phyloP scores from a whole-genome alignment of 2,113 vertebrate species.

The Pelusios castaneus region DNA sequence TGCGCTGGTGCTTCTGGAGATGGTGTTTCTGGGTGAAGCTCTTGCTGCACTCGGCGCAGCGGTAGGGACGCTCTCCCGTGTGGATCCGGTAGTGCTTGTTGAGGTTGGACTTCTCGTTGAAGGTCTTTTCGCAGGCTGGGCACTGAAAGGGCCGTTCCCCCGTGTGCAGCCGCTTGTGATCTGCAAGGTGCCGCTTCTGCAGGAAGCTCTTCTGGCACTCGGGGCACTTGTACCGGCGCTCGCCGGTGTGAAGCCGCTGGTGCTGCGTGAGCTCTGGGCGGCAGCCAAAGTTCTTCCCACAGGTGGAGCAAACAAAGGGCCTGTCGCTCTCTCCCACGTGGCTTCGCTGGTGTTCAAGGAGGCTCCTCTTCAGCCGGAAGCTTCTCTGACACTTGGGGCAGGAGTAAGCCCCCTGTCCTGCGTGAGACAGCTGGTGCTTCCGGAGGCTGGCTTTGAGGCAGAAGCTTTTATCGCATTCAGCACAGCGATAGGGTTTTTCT shows the following conservation, averaged over 20 bases:
- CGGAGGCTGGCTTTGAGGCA: constrained; percentile 68
- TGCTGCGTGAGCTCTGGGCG: constrained; percentile 66
- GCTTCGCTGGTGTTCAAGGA: constrained; percentile 59
- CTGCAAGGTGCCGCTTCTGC: not conserved
- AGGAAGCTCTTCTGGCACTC: constrained; percentile 55
- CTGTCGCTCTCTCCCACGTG: constrained; percentile 30
- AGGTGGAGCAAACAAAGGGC: not conserved
- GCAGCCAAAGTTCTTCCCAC: not conserved
- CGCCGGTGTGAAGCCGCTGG: constrained; percentile 67
- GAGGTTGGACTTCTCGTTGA: constrained; percentile 70
- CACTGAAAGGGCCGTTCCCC: not conserved
- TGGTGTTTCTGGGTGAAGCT: not conserved
- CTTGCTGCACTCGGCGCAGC: not conserved
- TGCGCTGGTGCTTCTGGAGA: not conserved
- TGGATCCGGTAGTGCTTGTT: constrained; percentile 73
- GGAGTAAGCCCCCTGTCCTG: constrained; percentile 63
- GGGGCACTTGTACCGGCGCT: constrained; percentile 61
- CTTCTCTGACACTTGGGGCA: constrained; percentile 68
- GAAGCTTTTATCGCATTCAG: constrained; percentile 53
- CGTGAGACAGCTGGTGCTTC: constrained; percentile 67
- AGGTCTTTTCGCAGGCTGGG: constrained; percentile 15
- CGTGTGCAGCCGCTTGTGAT: not conserved
- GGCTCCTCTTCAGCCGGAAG: constrained; percentile 60
- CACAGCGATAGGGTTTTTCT: constrained; percentile 43
- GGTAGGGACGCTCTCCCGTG: not conserved